Evolutionary conservation across 2,113 vertebrate species (phyloP), one percentile per base, ranked within the genome.

Genomic region (Tetraodon nigroviridis): DNA sequence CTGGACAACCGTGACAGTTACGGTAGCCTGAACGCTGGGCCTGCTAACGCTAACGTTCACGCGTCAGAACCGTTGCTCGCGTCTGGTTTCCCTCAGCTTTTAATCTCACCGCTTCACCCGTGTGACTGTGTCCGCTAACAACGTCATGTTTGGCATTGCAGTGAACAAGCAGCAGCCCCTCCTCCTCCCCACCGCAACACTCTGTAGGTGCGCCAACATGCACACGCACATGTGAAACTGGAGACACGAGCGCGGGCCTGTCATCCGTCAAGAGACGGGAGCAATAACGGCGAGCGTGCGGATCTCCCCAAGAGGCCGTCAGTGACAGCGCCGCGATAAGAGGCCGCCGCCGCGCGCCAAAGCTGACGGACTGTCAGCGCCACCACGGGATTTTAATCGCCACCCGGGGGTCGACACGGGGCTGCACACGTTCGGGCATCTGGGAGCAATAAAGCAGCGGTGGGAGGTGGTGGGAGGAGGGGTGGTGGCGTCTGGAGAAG

Each of bases 11-110:
- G 62, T 58, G 18, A 56, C 52, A 55, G 67, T 78, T 80, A 84
- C 80, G 79, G 51, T 75, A 82, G 72, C 24, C 64, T 49, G 58
- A 61, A 72, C 65, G 37, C 55, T 64, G 29, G 54, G 67, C 46
- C 42, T 1, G 41, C 61, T 78, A 81, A 78, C 70, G 64, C 67
- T 51, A 55, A 40, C 58, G 53, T 76, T 80, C 83, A n/a, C n/a
- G n/a, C 67, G 70, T 79, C 65, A 62, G 61, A 71, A 76, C 78
- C 61, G 69, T 73, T 80, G 73, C 69, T 45, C 56, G 72, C 82
- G 81, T 87, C 84, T 88, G 87, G 75, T 79, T 84, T 74, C 69
- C 70, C 15, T 85, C 84, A 79, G 64, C 20, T 72, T 75, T 67
- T 63, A 76, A 85, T 84, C 71, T 66, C 55, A 78, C 59, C 29